Conservation (phyloP, 2,113 vertebrate genomes). For the Dermatemys mawii region DNA sequence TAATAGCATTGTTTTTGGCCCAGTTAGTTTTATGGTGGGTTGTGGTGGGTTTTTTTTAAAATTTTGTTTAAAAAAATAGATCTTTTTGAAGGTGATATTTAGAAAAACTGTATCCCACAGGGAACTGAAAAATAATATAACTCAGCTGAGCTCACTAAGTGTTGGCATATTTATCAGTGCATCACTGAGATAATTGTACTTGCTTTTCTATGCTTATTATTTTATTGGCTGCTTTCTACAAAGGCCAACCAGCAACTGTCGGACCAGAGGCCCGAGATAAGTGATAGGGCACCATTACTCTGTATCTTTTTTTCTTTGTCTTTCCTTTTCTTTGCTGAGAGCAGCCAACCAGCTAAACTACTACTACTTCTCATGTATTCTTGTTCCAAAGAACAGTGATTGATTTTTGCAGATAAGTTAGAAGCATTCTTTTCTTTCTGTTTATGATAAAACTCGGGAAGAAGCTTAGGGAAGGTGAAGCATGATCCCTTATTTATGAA, state of each 20-base stretch:
- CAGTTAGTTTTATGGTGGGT: neutral
- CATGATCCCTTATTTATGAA: neutral
- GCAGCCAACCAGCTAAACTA: neutral
- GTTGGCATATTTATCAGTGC: neutral
- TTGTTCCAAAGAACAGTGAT: neutral
- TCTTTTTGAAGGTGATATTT: neutral
- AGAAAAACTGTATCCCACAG: neutral
- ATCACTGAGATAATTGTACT: neutral
- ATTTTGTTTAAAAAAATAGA: neutral
- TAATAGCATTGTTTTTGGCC: neutral
- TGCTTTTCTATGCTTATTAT: neutral
- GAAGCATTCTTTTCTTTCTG: neutral
- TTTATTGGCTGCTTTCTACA: neutral
- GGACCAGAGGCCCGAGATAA: neutral
- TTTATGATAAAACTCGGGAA: neutral
- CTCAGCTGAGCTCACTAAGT: neutral
- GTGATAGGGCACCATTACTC: neutral
- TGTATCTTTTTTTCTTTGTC: neutral
- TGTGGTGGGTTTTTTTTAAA: neutral
- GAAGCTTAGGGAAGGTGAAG: neutral
- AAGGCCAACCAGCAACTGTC: neutral
- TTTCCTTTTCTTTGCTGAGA: neutral
- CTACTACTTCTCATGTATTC: neutral
- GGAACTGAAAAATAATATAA: neutral
- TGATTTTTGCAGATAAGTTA: neutral